Evolutionary conservation across 1,140 invertebrate genomes (phyloP), one percentile per base, ranked within the genome.

Genomic region (Meloidogyne chitwoodi): DNA sequence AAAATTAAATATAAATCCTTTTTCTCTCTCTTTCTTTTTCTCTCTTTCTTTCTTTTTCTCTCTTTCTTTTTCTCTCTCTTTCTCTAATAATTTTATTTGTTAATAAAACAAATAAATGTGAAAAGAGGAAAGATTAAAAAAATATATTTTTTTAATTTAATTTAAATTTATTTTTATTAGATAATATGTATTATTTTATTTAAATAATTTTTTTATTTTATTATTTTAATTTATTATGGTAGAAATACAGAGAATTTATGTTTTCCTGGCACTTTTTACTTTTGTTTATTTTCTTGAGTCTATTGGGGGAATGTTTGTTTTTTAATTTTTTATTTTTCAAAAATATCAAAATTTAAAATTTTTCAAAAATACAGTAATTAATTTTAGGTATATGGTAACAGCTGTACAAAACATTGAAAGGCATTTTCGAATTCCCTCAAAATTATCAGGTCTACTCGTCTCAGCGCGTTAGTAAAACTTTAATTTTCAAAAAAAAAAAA

Each of bases 381-480:
- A n/a, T 27, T 44, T 12, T n/a, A 77, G 76, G 24, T 77, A 77
- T 77, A 77, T 77, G 77, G 26, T 78, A 24, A 68, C 77, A 41
- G 74, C 77, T 22, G 77, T 78, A 27, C 78, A 80, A 22, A 82
- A 78, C 63, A 87, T 86, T 69, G 85, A 86, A 75, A 71, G 85
- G 16, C 85, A 86, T 71, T 86, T 86, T 75, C 81, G 80, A 68
- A 87, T 86, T 44, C 82, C 85, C 16, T 79, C 76, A 16, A 85
- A 82, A 77, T 56, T 87, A 10, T 86, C 86, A 0, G 85, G 85
- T 8, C 83, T 86, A 74, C 79, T 86, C 26, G 77, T 87, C 62
- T 75, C 68, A 61, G 86, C 86, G 8, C 77, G 77, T 78, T 26
- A 80, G 65, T 27, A n/a, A n/a, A n/a, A n/a, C n/a, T n/a, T n/a